Base-by-base conservation (phyloP, 2,888 invertebrate genomes). In the Actias luna region DNA sequence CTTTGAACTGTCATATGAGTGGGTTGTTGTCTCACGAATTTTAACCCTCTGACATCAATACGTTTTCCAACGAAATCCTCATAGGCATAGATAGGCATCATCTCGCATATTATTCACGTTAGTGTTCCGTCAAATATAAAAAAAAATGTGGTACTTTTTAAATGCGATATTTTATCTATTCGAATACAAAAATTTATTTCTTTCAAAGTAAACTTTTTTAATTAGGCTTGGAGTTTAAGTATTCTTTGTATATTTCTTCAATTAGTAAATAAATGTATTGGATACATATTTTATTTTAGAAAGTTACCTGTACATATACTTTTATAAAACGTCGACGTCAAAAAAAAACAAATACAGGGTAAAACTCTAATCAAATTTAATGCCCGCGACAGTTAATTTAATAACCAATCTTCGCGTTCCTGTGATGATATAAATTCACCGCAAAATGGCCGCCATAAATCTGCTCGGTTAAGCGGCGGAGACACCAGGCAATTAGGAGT, bases 381-480 rank as follows among this genome's bases (percentile, higher is more conserved):
- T 71, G 72, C 71, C 12, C 67, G 72, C 70, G 67, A 65, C 67
- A 69, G 72, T 73, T 75, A 78, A 79, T 79, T 78, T 77, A 77
- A 78, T 79, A 77, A 78, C 70, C 68, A 70, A 65, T 67, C 70
- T 67, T 63, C 63, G 60, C 63, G 63, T 61, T 67, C 62, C 63
- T 60, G 65, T 59, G 65, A 61, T 67, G 68, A 74, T 78, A 80
- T 78, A 76, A 78, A 77, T 75, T 75, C 71, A 69, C 75, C 76
- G 70, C 78, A 77, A 75, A 80, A 79, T 73, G 74, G 69, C 75
- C 72, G 68, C 75, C 72, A 84, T 87, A 87, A 88, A 86, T 88
- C 83, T 78, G 74, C 72, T 71, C 75, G 71, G 73, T 75, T 79
- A 76, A 80, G 74, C 78, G 79, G 70, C 79, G 76, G 71, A 78